Evolutionary conservation across 2,113 vertebrate species (phyloP).

Genomic region (Perca schrenkii): DNA sequence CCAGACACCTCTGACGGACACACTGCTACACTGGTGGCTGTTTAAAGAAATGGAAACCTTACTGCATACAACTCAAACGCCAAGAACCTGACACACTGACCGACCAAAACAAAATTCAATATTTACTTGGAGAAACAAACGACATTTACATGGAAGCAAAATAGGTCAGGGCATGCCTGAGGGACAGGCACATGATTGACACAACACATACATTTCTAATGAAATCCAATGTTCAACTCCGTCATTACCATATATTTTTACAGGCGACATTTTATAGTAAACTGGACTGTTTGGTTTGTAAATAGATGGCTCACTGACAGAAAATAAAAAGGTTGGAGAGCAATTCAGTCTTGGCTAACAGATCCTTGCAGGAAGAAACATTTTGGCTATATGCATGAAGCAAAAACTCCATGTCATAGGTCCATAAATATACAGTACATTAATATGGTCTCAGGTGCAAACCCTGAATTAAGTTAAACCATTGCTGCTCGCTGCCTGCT

Average conservation of each 20-base stretch:
- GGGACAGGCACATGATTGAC: not conserved
- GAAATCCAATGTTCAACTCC: not conserved
- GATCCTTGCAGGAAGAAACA: constrained; percentile 3
- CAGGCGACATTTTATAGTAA: not conserved
- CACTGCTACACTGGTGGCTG: no score
- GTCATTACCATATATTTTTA: not conserved
- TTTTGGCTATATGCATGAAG: constrained; percentile 2
- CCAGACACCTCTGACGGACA: no score
- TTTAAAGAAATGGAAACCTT: no score
- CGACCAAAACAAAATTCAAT: not conserved
- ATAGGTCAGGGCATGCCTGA: not conserved
- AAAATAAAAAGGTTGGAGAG: constrained; percentile 15
- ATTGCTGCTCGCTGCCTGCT: not conserved
- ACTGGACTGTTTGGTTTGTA: not conserved
- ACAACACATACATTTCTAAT: not conserved
- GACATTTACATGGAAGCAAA: no score
- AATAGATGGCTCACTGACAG: constrained; percentile 1
- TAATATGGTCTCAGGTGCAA: not conserved
- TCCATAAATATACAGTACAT: constrained; percentile 44
- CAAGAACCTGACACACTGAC: not conserved
- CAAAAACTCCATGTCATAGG: not conserved
- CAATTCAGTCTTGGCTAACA: constrained; percentile 12
- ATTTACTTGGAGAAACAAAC: not conserved
- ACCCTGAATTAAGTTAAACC: constrained; percentile 34
- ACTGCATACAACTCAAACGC: not conserved